Conservation (phyloP, 1,140 invertebrate species). For the Solenopsis fugax region DNA sequence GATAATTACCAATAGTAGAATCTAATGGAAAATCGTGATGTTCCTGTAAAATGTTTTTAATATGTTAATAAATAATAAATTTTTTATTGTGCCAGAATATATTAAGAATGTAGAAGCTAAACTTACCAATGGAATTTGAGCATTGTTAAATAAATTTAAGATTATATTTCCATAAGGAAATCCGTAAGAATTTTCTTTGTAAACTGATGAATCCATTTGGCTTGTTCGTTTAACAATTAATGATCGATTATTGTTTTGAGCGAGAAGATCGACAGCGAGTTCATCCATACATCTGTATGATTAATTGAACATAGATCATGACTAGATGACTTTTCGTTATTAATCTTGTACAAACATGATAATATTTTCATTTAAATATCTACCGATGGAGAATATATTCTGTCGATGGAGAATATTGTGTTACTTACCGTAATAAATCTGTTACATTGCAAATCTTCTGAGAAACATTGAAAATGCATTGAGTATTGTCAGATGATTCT, state of each 20-base stretch:
- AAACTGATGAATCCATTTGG: constrained; percentile 18
- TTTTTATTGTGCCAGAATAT: not conserved
- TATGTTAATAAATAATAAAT: not conserved
- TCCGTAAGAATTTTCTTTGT: constrained; percentile 41
- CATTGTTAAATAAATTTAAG: constrained; percentile 39
- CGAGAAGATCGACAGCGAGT: constrained; percentile 52
- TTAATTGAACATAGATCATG: constrained; percentile 25
- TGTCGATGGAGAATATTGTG: not conserved
- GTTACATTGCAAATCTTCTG: constrained; percentile 76
- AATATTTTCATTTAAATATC: not conserved
- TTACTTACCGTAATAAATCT: constrained; percentile 81
- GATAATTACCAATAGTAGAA: constrained; percentile 48
- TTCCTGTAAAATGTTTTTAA: constrained; percentile 5
- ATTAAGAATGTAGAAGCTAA: not conserved
- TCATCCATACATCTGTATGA: constrained; percentile 76
- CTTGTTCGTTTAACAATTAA: not conserved
- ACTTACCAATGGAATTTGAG: constrained; percentile 48
- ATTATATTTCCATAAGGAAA: constrained; percentile 51
- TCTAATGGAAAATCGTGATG: not conserved
- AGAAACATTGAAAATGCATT: constrained; percentile 67
- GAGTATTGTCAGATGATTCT: constrained; percentile 44
- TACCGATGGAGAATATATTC: too few relatives aligned
- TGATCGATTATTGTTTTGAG: constrained; percentile 13
- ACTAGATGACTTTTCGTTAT: not conserved
- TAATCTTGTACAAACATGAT: not conserved